These are phyloP conservation scores for Tamandua tetradactyla DNA, from an alignment of 2,797 vertebrate genomes.

Conservation along the genomic window DNA sequence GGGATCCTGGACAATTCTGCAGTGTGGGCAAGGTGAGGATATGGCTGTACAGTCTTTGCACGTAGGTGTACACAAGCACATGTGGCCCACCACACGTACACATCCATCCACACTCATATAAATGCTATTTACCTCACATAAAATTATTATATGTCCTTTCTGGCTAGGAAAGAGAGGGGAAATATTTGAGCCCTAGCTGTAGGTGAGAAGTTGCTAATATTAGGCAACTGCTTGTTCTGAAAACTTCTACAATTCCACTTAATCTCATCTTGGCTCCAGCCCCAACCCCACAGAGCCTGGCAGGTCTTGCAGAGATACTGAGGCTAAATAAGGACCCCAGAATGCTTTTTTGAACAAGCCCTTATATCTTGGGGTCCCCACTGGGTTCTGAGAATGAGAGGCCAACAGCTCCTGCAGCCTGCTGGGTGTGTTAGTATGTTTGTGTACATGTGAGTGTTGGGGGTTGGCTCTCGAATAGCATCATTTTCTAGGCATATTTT, in stretches of 20 bases:
- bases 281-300: background rate
- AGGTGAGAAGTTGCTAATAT: constrained; percentile 50
- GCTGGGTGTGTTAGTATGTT: no score
- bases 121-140: background rate
- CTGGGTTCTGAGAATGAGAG: background rate
- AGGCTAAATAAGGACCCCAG: background rate
- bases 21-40: background rate
- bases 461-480: background rate
- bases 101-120: background rate
- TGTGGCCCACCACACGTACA: background rate
- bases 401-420: background rate
- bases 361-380: background rate
- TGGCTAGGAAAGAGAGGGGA: background rate
- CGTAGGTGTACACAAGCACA: fast-evolving
- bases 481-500: background rate
- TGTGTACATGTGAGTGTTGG: fast-evolving
- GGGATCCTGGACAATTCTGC: background rate
- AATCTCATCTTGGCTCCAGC: background rate
- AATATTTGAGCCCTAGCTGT: background rate
- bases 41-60: background rate
- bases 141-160: background rate
- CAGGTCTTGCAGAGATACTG: background rate
- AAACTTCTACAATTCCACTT: constrained; percentile 20
- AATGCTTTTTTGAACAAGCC: background rate
- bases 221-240: constrained; percentile 41